Conservation (phyloP, 2,797 vertebrate genomes). For the Lemur catta region DNA sequence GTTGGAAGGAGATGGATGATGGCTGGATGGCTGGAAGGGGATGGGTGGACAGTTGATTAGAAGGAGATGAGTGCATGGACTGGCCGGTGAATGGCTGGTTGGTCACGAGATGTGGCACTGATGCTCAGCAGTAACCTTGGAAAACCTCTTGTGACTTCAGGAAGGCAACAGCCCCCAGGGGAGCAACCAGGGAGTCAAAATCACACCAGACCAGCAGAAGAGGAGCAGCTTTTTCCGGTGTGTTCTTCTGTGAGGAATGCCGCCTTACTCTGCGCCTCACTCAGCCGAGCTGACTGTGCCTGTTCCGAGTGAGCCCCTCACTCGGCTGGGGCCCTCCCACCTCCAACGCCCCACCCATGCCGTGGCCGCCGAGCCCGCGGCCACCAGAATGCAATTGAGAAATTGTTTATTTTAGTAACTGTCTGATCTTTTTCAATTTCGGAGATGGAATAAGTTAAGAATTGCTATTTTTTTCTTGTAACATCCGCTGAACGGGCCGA, state of each 20-base stretch:
- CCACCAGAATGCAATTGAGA: slow-evolving; percentile 77
- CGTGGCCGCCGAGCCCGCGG: slow-evolving; percentile 57
- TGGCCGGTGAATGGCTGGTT: background rate
- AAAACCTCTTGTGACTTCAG: slow-evolving; percentile 83
- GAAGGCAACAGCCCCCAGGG: slow-evolving; percentile 96
- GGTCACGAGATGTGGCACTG: fast-evolving
- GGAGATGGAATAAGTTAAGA: slow-evolving; percentile 77
- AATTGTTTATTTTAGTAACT: slow-evolving; percentile 83
- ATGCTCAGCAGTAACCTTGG: background rate
- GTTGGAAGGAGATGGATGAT: no score
- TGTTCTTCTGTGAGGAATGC: slow-evolving; percentile 91
- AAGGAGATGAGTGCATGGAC: background rate
- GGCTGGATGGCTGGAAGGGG: no score
- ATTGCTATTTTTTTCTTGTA: slow-evolving; percentile 68
- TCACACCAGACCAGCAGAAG: slow-evolving; percentile 95
- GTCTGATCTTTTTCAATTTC: slow-evolving; percentile 77
- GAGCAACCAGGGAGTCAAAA: slow-evolving; percentile 95
- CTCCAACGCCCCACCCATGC: slow-evolving; percentile 54
- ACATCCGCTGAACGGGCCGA: slow-evolving; percentile 39
- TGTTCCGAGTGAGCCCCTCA: slow-evolving; percentile 77
- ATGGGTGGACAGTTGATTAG: background rate
- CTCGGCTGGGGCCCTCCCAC: slow-evolving; percentile 68
- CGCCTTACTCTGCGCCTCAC: slow-evolving; percentile 84
- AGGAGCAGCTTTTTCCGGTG: slow-evolving; percentile 99
- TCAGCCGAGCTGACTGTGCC: slow-evolving; percentile 90